These are phyloP conservation scores for Hypercompe scribonia DNA, from an alignment of 2,888 invertebrate genomes.

Conservation along the genomic window DNA sequence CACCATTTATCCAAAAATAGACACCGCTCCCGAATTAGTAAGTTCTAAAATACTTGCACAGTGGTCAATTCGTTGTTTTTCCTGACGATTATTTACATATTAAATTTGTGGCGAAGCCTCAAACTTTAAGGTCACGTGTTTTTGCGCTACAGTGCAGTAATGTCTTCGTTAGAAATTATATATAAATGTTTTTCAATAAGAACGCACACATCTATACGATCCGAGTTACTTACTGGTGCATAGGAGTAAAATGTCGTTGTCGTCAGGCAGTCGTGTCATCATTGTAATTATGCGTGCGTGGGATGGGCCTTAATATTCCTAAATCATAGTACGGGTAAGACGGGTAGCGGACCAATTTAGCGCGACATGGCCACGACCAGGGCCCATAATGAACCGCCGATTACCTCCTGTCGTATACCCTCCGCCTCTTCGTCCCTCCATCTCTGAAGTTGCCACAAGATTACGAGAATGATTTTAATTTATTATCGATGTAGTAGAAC, in stretches of 20 bases:
- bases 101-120: no score
- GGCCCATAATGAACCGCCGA: slow-evolving; percentile 48
- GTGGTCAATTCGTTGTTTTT: no score
- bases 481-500: slow-evolving; percentile 20
- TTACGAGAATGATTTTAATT: slow-evolving; percentile 40
- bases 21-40: no score
- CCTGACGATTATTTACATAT: no score
- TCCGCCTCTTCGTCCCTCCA: slow-evolving; percentile 11
- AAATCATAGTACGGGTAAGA: slow-evolving; percentile 67
- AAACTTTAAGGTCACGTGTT: background rate
- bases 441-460: slow-evolving; percentile 16
- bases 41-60: no score
- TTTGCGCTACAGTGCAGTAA: slow-evolving; percentile 43
- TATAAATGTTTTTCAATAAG: slow-evolving; percentile 45
- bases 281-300: slow-evolving; percentile 49
- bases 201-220: background rate
- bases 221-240: slow-evolving; percentile 23
- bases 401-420: slow-evolving; percentile 41
- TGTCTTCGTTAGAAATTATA: slow-evolving; percentile 35
- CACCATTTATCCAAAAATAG: no score
- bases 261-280: slow-evolving; percentile 38
- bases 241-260: slow-evolving; percentile 25
- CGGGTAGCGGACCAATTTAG: slow-evolving; percentile 60
- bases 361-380: slow-evolving; percentile 56
- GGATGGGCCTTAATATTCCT: slow-evolving; percentile 63